Evolutionary conservation across 2,113 vertebrate genomes (phyloP).

Genomic region (Pollimyrus isidori): DNA sequence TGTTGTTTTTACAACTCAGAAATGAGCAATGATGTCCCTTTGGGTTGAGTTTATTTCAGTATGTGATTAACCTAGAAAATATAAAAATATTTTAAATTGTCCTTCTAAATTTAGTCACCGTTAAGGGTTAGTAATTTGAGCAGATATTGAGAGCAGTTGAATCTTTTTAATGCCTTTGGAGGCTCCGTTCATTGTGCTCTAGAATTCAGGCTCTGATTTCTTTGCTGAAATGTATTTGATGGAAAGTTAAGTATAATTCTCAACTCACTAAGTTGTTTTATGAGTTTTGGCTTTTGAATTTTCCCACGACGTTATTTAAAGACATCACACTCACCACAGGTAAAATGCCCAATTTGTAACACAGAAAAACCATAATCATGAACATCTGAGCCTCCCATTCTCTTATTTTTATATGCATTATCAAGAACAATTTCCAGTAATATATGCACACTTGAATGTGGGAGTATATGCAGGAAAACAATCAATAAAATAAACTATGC

Average conservation of each 20-base stretch:
- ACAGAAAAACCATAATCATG: not conserved
- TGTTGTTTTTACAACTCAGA: not conserved
- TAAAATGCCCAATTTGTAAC: not conserved
- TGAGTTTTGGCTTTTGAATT: not conserved
- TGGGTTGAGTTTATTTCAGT: conserved; percentile 13
- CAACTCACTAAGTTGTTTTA: not conserved
- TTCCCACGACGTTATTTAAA: not conserved
- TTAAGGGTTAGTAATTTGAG: conserved; percentile 2
- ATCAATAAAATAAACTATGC: not conserved
- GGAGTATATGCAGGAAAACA: not conserved
- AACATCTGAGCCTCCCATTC: not conserved
- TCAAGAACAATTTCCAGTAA: not conserved
- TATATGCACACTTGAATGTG: not conserved
- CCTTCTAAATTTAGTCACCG: conserved; percentile 10
- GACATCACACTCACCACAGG: not conserved
- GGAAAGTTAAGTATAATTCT: not conserved
- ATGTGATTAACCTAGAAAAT: conserved; percentile 18
- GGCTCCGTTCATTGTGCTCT: not conserved
- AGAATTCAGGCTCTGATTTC: not conserved
- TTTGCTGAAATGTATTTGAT: not conserved
- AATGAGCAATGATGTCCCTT: not conserved
- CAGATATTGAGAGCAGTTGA: not conserved
- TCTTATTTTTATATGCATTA: not conserved
- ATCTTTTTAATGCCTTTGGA: not conserved
- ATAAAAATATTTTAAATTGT: conserved; percentile 19